Evolutionary conservation across 2,113 vertebrate species (phyloP), one percentile per base, ranked within the genome.

Genomic region (Cryptotis parvus): DNA sequence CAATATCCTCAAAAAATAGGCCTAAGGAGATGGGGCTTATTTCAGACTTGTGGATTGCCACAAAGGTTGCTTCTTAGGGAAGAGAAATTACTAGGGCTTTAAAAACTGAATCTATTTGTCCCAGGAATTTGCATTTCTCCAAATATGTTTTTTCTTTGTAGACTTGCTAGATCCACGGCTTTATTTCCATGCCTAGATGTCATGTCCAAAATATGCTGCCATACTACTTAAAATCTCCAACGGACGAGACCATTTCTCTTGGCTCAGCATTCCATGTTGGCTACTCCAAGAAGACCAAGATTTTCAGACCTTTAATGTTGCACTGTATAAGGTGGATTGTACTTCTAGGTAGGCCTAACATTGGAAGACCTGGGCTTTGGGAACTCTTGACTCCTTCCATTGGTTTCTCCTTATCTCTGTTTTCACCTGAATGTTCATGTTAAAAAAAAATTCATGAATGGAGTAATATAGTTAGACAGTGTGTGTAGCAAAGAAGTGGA

Each of bases 281-380:
- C 43, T 0, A 9, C 11, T 63, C 4, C 12, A 14, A 31, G 33
- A 41, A 3, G 6, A 61, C 3, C 35, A 52, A 4, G 1, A 18
- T 45, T 55, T 52, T 77, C 39, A n/a, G 33, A 22, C 20, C 18
- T 27, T 31, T 41, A 69, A 20, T 4, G 3, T 24, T 63, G 27
- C 1, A 2, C 7, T 26, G 9, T 16, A 65, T 35, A 8, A 24
- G 8, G 41, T 18, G 9, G 20, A 3, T 2, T 20, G 4, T 12
- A 31, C 24, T 37, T 55, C 39, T 18, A 24, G 20, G 45, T 2
- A 4, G 18, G 39, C 37, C 7, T 16, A 31, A 4, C 6, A 29
- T 10, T 63, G 14, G 35, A 68, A 1, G 14, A 2, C 33, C 33
- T 61, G 14, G 16, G 31, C 16, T 45, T 82, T 41, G 69, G 31